These are phyloP conservation scores for Ephestia elutella DNA, from an alignment of 1,140 invertebrate species.

Conservation along the genomic window DNA sequence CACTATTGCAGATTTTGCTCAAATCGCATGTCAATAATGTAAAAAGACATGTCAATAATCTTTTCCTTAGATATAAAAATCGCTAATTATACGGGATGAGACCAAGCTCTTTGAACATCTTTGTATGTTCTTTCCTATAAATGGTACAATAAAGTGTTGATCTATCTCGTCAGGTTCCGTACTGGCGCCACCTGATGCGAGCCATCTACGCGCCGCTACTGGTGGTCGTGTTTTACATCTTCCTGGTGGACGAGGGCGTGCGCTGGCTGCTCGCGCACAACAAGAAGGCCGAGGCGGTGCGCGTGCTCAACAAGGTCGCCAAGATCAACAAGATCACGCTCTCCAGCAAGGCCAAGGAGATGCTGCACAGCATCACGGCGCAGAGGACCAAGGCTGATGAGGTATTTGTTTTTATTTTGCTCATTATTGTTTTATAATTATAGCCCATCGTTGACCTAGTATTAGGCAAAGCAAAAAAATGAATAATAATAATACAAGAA, in stretches of 20 bases:
- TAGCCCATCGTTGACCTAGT: no score
- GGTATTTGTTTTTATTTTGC: conserved; percentile 24
- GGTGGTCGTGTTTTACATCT: conserved; percentile 78
- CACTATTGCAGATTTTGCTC: no score
- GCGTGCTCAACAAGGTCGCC: conserved; percentile 78
- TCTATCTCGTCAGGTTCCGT: conserved; percentile 41
- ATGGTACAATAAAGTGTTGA: no score
- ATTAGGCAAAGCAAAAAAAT: no score
- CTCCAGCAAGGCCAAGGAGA: conserved; percentile 73
- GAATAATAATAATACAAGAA: no score
- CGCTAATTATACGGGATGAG: no score
- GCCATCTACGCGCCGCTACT: conserved; percentile 80
- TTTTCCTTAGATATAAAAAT: no score
- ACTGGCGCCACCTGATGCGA: conserved; percentile 82
- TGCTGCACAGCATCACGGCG: conserved; percentile 49
- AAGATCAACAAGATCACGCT: conserved; percentile 80
- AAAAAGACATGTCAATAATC: no score
- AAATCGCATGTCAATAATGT: no score
- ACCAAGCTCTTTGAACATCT: no score
- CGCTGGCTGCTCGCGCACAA: conserved; percentile 85
- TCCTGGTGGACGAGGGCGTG: conserved; percentile 79
- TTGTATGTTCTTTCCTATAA: no score
- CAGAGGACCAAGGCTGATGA: conserved; percentile 36
- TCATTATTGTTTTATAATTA: not conserved
- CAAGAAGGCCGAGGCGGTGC: conserved; percentile 78